These are phyloP conservation scores for Sylvilagus floridanus DNA, from an alignment of 2,797 vertebrate species.

Conservation along the genomic window DNA sequence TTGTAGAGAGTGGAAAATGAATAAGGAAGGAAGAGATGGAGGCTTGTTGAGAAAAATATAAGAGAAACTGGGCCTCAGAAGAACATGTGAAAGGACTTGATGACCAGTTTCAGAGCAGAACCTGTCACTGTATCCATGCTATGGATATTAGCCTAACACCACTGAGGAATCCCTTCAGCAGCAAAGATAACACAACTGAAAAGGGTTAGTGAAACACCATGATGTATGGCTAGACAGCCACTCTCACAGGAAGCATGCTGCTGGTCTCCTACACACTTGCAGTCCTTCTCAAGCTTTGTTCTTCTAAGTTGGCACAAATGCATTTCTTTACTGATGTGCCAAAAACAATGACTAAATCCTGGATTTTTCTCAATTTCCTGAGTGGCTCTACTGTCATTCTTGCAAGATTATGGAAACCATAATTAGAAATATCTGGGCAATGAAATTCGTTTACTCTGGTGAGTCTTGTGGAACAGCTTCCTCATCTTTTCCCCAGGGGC, in stretches of 20 bases:
- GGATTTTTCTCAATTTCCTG: background rate
- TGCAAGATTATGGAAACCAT: background rate
- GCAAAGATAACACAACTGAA: background rate
- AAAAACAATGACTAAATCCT: background rate
- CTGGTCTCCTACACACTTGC: background rate
- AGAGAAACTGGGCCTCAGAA: background rate
- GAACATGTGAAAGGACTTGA: background rate
- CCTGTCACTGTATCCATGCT: background rate
- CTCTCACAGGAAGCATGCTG: background rate
- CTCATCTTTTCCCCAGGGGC: background rate
- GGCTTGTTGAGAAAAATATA: background rate
- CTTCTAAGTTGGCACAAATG: background rate
- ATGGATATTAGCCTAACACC: background rate
- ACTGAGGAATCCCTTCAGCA: background rate
- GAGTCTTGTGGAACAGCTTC: background rate
- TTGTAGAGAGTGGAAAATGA: background rate
- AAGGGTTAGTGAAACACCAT: background rate
- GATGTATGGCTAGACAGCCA: background rate
- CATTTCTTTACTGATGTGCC: background rate
- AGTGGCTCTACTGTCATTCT: background rate
- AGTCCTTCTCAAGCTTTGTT: background rate
- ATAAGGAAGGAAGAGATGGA: background rate
- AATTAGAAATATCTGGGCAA: constrained; percentile 33
- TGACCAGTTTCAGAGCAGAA: background rate
- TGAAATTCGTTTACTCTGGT: background rate